These are phyloP conservation scores for Alosa sapidissima DNA, from an alignment of 2,797 vertebrate genomes.

Conservation along the genomic window DNA sequence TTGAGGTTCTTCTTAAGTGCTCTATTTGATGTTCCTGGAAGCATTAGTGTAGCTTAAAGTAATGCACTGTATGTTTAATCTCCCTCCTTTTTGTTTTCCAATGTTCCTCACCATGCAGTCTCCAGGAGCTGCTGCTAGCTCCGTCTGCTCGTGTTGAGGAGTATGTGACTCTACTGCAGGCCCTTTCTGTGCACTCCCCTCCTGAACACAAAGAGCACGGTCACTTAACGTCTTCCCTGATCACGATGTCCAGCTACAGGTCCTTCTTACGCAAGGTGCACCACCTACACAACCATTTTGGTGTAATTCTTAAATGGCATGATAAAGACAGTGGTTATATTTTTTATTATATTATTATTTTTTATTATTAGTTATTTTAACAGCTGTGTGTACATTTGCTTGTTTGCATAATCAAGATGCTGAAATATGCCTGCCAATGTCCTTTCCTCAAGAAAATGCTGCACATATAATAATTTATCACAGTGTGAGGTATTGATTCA, in stretches of 20 bases:
- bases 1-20: no score
- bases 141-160: constrained; percentile 79
- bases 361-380: neutral
- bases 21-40: no score
- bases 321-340: neutral
- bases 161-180: constrained; percentile 79
- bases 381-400: neutral
- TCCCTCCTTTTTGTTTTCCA: neutral
- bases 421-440: no score
- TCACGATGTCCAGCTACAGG: constrained; percentile 68
- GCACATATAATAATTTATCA: neutral
- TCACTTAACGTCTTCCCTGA: constrained; percentile 70
- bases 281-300: neutral
- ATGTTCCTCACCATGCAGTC: constrained; percentile 59
- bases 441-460: no score
- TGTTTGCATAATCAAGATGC: no score
- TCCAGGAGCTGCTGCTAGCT: constrained; percentile 82
- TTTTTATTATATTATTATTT: neutral
- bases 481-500: neutral
- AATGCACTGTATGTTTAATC: neutral
- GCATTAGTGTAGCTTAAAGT: neutral
- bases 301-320: neutral
- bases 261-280: constrained; percentile 76
- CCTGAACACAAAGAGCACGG: constrained; percentile 72
- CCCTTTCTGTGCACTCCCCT: constrained; percentile 75